Percentiles rank a stretch among this genome's conserved stretches.
Conservation (phyloP, 2,797 vertebrate genomes). For the Tachyglossus aculeatus region DNA sequence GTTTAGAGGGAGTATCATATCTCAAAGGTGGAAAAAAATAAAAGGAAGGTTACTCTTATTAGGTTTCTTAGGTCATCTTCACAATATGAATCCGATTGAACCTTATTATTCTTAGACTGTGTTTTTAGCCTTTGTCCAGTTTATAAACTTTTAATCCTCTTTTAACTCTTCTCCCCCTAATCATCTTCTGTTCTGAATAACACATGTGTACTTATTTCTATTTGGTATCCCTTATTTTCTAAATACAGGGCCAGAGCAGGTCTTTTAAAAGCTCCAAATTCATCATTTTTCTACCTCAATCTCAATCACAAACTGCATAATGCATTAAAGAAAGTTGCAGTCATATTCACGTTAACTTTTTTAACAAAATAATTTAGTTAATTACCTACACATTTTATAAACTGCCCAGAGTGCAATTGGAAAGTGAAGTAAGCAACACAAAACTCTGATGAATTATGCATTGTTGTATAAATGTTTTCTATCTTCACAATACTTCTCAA, state of each 20-base stretch:
- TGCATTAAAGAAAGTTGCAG: conserved; percentile 5
- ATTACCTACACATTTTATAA: conserved; percentile 28
- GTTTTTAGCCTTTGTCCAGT: background rate
- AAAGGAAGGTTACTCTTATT: too few species aligned
- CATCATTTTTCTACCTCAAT: conserved; percentile 2
- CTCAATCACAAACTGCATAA: conserved; percentile 22
- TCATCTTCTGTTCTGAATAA: background rate
- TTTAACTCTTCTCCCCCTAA: background rate
- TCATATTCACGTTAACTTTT: conserved; percentile 40
- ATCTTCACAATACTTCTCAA: conserved; percentile 43
- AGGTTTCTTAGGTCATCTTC: too few species aligned
- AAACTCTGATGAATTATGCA: conserved; percentile 44
- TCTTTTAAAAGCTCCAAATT: conserved; percentile 1
- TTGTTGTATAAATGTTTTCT: conserved; percentile 37
- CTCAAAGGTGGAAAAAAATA: too few species aligned
- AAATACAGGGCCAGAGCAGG: too few species aligned
- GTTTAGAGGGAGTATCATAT: too few species aligned
- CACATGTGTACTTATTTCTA: background rate
- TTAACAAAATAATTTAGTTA: conserved; percentile 7
- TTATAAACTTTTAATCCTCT: background rate
- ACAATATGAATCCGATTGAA: too few species aligned
- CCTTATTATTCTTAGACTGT: background rate
- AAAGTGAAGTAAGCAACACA: conserved; percentile 52
- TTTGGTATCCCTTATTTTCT: conserved; percentile 2
- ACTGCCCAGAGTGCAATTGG: conserved; percentile 40